Evolutionary conservation across 92 coral and sea anemone genomes (phyloP).

Genomic region (Pocillopora grandis): DNA sequence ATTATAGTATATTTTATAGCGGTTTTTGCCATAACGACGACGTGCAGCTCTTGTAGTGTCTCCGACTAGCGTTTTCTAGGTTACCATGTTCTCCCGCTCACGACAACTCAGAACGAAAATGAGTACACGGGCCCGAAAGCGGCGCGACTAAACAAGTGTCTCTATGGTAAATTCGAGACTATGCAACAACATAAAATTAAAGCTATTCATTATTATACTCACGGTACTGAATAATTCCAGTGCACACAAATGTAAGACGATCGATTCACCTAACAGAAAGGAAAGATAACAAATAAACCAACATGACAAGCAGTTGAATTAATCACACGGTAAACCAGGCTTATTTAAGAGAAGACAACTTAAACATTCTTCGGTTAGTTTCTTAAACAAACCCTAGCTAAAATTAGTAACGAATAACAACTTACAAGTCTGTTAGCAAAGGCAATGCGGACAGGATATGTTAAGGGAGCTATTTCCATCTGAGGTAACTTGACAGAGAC

Average conservation of each 20-base stretch:
- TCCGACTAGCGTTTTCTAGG: not conserved
- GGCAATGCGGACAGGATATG: constrained; percentile 70
- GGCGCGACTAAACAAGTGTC: not conserved
- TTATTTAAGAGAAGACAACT: no score
- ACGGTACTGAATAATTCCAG: constrained; percentile 98
- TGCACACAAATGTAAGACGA: constrained; percentile 89
- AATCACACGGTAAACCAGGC: no score
- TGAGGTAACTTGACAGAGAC: constrained; percentile 85
- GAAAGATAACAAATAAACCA: not conserved
- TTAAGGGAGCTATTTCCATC: constrained; percentile 71
- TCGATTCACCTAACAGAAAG: constrained; percentile 70
- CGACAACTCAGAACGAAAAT: not conserved
- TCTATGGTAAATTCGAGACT: not conserved
- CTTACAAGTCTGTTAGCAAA: constrained; percentile 78
- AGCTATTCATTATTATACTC: constrained; percentile 41
- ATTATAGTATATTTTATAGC: no score
- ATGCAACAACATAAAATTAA: not conserved
- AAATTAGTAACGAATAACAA: not conserved
- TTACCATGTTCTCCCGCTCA: not conserved
- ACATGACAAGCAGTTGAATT: no score
- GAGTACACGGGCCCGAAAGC: not conserved
- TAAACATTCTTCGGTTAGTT: no score
- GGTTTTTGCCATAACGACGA: no score
- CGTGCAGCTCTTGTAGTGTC: no score
- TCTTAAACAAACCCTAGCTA: no score